Percentiles rank a stretch among this genome's conserved stretches.
phyloP scores from a whole-genome alignment of 2,797 vertebrate species.

The Petrocephalus schoutedeni region DNA sequence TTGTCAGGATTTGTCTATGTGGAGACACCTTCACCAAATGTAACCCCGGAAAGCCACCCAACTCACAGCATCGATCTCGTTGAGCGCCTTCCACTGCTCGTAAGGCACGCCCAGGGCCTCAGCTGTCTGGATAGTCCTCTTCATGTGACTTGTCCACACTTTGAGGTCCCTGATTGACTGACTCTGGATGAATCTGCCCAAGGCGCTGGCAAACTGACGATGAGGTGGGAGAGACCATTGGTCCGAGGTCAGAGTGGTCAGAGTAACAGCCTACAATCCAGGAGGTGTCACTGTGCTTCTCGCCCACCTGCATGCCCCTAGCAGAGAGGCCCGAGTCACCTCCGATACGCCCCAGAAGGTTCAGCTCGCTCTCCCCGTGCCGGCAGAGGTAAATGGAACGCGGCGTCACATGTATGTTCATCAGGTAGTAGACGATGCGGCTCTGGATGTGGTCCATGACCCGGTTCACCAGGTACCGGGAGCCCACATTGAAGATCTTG shows the following conservation, averaged over 20 bases:
- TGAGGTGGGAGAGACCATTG: not conserved
- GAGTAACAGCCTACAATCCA: too few relatives aligned
- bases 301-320: slow-evolving; percentile 63
- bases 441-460: slow-evolving; percentile 90
- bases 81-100: slow-evolving; percentile 89
- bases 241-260: not conserved
- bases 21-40: not conserved
- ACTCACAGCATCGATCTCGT: slow-evolving; percentile 84
- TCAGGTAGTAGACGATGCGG: slow-evolving; percentile 84
- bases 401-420: slow-evolving; percentile 88
- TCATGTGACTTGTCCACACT: slow-evolving; percentile 92
- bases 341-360: slow-evolving; percentile 76
- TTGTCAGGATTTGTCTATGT: not conserved
- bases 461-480: slow-evolving; percentile 78
- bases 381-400: slow-evolving; percentile 83
- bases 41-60: not conserved
- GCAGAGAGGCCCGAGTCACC: slow-evolving; percentile 76
- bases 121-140: slow-evolving; percentile 83
- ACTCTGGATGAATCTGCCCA: slow-evolving; percentile 68
- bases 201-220: slow-evolving; percentile 65
- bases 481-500: slow-evolving; percentile 87
- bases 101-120: slow-evolving; percentile 74
- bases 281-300: not conserved
- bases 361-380: slow-evolving; percentile 86
- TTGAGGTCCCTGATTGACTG: slow-evolving; percentile 76